Conservation (phyloP, 2,113 vertebrate genomes). For the Oriolus oriolus region DNA sequence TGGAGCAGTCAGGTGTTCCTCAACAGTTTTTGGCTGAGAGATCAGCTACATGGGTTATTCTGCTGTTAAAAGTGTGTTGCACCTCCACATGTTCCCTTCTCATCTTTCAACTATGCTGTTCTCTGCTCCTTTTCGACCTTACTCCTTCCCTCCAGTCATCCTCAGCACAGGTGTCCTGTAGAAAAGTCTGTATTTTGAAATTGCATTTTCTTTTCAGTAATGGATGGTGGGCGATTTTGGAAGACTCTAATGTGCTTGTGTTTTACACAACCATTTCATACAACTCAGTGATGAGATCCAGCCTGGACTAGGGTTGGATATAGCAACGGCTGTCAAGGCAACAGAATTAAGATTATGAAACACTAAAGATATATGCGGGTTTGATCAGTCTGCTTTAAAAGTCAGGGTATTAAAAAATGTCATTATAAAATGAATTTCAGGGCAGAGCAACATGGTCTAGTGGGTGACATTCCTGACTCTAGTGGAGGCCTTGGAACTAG, state of each 20-base stretch:
- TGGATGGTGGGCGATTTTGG: neutral
- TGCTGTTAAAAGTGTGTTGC: neutral
- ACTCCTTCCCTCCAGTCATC: neutral
- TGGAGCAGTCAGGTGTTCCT: neutral
- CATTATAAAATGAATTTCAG: neutral
- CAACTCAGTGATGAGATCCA: neutral
- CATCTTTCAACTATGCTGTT: neutral
- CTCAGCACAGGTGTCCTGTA: neutral
- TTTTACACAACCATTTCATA: neutral
- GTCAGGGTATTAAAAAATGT: neutral
- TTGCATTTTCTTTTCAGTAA: neutral
- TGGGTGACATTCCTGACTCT: neutral
- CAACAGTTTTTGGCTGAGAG: neutral
- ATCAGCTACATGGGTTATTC: neutral
- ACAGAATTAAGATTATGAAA: neutral
- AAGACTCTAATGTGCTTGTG: neutral
- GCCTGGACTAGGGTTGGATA: neutral
- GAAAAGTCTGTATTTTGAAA: neutral
- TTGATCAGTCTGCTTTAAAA: neutral
- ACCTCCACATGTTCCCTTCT: neutral
- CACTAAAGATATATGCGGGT: neutral
- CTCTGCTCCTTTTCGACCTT: neutral
- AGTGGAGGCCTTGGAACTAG: neutral
- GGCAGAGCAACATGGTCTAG: neutral
- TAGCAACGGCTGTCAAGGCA: neutral